Evolutionary conservation across 2,113 vertebrate species (phyloP).

Genomic region (Mastomys natalensis): DNA sequence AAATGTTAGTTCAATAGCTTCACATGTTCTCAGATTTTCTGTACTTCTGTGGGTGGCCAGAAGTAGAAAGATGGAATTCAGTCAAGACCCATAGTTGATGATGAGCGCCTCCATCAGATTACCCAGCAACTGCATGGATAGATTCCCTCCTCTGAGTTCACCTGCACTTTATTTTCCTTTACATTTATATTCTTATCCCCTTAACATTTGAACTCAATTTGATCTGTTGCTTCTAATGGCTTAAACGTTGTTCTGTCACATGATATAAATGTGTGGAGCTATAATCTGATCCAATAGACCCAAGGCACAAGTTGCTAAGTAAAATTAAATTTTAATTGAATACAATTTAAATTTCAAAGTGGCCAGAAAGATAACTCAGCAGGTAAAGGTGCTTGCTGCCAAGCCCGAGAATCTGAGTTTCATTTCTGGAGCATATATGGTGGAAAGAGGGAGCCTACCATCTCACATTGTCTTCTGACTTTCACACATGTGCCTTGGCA

Average conservation of each 20-base stretch:
- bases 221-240: background rate
- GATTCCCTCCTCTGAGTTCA: background rate
- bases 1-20: background rate
- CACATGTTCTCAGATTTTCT: background rate
- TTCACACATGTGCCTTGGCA: background rate
- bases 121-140: background rate
- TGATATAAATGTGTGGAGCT: background rate
- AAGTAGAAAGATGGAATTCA: background rate
- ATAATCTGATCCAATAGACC: background rate
- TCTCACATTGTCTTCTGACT: background rate
- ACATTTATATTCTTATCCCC: background rate
- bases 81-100: background rate
- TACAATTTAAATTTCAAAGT: conserved; percentile 27
- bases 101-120: background rate
- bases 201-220: conserved; percentile 10
- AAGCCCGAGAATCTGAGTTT: background rate
- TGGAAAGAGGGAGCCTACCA: background rate
- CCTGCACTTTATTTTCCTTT: background rate
- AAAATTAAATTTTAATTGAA: conserved; percentile 50
- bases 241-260: background rate
- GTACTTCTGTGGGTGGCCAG: background rate
- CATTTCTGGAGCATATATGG: background rate
- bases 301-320: background rate
- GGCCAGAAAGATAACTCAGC: background rate
- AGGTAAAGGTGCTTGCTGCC: background rate